phyloP scores from a whole-genome alignment of 2,113 vertebrate genomes.

The Tangachromis dhanisi region DNA sequence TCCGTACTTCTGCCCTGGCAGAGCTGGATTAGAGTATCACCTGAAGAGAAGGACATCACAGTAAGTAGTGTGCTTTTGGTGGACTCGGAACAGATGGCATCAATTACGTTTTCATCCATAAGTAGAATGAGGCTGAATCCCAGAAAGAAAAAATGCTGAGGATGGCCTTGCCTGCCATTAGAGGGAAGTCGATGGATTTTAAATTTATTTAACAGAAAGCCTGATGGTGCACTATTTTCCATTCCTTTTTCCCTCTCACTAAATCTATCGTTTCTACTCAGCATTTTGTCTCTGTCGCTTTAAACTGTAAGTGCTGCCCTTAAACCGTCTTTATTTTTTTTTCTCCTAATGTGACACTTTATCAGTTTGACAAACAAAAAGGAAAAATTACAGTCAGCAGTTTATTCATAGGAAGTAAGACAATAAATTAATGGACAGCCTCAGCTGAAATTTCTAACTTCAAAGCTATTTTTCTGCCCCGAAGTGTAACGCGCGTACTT shows the following conservation, averaged over 20 bases:
- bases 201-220: not conserved
- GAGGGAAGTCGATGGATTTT: not conserved
- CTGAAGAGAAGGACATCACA: not conserved
- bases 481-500: not conserved
- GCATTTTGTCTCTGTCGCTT: not conserved
- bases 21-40: not conserved
- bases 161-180: not conserved
- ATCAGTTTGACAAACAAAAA: not conserved
- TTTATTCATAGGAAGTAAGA: not conserved
- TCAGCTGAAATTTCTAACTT: not conserved
- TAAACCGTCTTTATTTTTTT: not conserved
- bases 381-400: not conserved
- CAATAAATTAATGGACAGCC: not conserved
- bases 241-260: not conserved
- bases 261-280: not conserved
- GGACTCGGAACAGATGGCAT: slow-evolving; percentile 11
- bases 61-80: not conserved
- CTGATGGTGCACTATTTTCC: not conserved
- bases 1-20: not conserved
- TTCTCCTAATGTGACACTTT: not conserved
- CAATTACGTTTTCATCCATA: not conserved
- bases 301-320: not conserved
- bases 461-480: not conserved
- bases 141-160: not conserved
- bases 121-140: not conserved